Conservation (phyloP, 2,888 invertebrate genomes). For the Stomorhina lunata region DNA sequence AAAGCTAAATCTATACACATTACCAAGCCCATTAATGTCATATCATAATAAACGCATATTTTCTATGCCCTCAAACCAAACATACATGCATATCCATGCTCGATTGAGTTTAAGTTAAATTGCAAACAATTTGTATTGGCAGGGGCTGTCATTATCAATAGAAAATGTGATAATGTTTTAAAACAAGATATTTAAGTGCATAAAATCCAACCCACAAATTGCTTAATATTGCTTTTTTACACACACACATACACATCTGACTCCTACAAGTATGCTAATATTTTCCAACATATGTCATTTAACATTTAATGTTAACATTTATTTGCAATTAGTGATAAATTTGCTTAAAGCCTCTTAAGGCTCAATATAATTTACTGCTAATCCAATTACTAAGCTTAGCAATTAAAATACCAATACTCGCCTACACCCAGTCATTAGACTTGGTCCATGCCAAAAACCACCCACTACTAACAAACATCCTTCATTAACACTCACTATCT, state of each 20-base stretch:
- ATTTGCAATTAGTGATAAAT: conserved; percentile 62
- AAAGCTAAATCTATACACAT: too few species aligned
- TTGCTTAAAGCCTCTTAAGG: conserved; percentile 27
- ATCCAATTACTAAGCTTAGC: conserved; percentile 18
- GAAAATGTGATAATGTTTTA: conserved; percentile 12
- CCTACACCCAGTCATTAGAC: neutral
- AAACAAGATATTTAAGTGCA: neutral
- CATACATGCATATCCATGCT: neutral
- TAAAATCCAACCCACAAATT: neutral
- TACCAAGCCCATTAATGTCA: too few species aligned
- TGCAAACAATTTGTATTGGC: neutral
- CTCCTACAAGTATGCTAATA: neutral
- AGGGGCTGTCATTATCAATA: conserved; percentile 22
- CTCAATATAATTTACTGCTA: conserved; percentile 36
- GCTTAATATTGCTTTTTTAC: neutral
- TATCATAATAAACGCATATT: too few species aligned
- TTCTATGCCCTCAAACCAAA: neutral
- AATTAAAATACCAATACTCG: conserved; percentile 1
- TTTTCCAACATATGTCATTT: neutral
- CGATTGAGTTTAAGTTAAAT: neutral
- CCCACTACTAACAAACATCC: neutral
- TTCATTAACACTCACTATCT: conserved; percentile 13
- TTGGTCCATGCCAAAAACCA: neutral
- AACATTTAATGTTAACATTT: conserved; percentile 35
- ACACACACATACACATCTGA: neutral